phyloP scores from a whole-genome alignment of 2,797 vertebrate genomes.

The Tenualosa thibaudeaui region DNA sequence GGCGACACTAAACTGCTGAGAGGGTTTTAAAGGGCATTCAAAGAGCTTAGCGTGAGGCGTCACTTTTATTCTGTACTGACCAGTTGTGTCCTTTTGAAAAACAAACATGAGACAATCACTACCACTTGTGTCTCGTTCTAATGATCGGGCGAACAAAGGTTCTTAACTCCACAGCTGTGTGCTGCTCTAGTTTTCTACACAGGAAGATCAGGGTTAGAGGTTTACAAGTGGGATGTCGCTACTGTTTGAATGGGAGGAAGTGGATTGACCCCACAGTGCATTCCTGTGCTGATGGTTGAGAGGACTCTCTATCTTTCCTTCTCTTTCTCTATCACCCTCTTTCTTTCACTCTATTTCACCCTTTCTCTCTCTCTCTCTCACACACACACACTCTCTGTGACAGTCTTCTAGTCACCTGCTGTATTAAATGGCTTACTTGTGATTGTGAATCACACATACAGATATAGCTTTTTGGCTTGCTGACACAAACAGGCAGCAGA shows the following conservation, averaged over 20 bases:
- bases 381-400: not conserved
- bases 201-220: conserved; percentile 65
- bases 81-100: not conserved
- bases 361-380: not conserved
- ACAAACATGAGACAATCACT: not conserved
- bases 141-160: conserved; percentile 17
- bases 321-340: conserved; percentile 22
- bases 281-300: conserved; percentile 41
- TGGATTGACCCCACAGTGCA: conserved; percentile 52
- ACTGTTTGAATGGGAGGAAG: conserved; percentile 80
- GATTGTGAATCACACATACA: not conserved
- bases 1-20: not conserved
- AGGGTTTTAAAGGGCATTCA: not conserved
- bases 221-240: conserved; percentile 60
- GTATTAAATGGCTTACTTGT: not conserved
- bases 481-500: not conserved
- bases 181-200: conserved; percentile 55
- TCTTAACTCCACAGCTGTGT: conserved; percentile 47
- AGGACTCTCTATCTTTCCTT: not conserved
- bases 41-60: not conserved
- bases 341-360: conserved; percentile 40
- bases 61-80: not conserved
- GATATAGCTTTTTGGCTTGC: not conserved
- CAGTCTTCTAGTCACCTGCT: not conserved
- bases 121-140: not conserved